Evolutionary conservation across 2,113 vertebrate genomes (phyloP).

Genomic region (Gnathonemus longibarbis): DNA sequence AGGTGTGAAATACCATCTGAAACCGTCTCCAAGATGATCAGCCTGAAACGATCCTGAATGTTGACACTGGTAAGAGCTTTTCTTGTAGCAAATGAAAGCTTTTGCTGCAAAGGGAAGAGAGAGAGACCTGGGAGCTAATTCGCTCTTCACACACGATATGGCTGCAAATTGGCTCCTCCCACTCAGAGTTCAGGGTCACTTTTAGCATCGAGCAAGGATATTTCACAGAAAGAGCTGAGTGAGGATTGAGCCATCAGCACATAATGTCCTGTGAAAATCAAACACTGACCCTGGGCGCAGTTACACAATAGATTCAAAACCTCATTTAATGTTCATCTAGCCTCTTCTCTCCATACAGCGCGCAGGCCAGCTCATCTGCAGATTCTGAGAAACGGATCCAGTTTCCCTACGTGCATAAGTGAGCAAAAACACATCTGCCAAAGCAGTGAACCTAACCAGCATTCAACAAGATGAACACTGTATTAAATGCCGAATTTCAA

Average conservation of each 20-base stretch:
- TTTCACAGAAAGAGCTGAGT: not conserved
- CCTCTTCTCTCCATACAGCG: not conserved
- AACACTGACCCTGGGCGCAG: not conserved
- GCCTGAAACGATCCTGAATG: not conserved
- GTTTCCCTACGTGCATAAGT: not conserved
- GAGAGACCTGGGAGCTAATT: not conserved
- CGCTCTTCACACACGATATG: not conserved
- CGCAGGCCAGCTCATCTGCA: not conserved
- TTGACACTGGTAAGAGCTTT: slow-evolving; percentile 11
- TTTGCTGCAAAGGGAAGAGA: not conserved
- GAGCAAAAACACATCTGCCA: not conserved
- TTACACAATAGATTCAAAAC: not conserved
- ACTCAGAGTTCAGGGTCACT: not conserved
- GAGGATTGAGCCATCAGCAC: not conserved
- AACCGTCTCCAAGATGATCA: not conserved
- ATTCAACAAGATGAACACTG: not conserved
- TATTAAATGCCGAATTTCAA: not conserved
- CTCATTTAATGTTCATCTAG: not conserved
- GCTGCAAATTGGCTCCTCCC: not conserved
- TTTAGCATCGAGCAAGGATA: not conserved
- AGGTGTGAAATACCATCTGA: not conserved
- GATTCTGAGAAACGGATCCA: not conserved
- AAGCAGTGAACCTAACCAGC: not conserved
- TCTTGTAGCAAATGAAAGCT: not conserved
- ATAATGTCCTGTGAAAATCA: not conserved